Conservation (phyloP, 1,140 invertebrate species). For the Bombyx mandarina region DNA sequence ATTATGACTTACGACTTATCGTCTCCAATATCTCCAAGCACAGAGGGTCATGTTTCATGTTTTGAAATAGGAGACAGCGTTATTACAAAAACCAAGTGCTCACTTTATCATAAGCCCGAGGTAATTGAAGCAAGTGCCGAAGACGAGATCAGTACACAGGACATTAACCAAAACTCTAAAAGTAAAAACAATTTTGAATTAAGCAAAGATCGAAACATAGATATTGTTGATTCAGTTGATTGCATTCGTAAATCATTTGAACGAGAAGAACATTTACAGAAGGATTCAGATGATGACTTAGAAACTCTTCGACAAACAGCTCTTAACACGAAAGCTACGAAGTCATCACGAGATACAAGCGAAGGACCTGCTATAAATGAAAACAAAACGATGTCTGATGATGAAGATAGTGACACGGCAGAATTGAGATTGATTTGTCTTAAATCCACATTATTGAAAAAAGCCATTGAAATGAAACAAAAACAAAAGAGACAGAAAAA, state of each 20-base stretch:
- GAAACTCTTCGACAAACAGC: slow-evolving; percentile 58
- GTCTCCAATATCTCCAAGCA: slow-evolving; percentile 3
- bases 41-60: too few species aligned
- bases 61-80: slow-evolving; percentile 3
- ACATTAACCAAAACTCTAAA: slow-evolving; percentile 5
- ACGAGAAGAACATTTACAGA: slow-evolving; percentile 17
- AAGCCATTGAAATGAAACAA: slow-evolving; percentile 65
- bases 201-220: too few species aligned
- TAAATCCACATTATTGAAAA: slow-evolving; percentile 62
- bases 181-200: not conserved
- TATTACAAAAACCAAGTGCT: slow-evolving; percentile 5
- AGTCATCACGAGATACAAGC: slow-evolving; percentile 20
- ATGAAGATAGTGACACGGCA: slow-evolving; percentile 62
- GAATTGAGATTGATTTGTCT: slow-evolving; percentile 64
- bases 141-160: slow-evolving; percentile 17
- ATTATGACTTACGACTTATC: slow-evolving; percentile 6
- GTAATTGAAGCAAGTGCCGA: slow-evolving; percentile 28
- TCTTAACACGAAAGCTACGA: slow-evolving; percentile 54
- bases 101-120: not conserved
- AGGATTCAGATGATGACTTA: slow-evolving; percentile 62
- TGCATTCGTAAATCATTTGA: slow-evolving; percentile 10
- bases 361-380: slow-evolving; percentile 13
- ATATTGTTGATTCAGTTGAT: slow-evolving; percentile 23
- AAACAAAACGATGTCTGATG: slow-evolving; percentile 36
- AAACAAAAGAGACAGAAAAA: slow-evolving; percentile 54